Conservation (phyloP, 2,888 invertebrate species). For the Stenichneumon culpator region DNA sequence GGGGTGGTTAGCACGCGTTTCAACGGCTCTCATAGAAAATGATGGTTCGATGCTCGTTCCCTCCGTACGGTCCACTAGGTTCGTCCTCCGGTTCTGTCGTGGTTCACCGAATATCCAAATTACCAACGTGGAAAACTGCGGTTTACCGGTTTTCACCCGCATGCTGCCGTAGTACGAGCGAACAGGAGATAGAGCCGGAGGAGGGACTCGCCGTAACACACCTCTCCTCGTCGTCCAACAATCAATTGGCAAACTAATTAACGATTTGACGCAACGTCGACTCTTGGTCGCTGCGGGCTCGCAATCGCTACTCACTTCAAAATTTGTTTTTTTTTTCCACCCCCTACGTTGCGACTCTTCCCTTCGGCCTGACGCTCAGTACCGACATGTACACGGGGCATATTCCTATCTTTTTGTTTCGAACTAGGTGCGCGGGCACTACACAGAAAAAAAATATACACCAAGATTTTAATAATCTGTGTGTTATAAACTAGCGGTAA, state of each 20-base stretch:
- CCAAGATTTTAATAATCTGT: background rate
- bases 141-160: slow-evolving; percentile 56
- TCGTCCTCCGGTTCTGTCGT: slow-evolving; percentile 25
- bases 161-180: slow-evolving; percentile 35
- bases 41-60: slow-evolving; percentile 19
- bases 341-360: slow-evolving; percentile 9
- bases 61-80: background rate
- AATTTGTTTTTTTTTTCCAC: slow-evolving; percentile 25
- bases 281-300: slow-evolving; percentile 72
- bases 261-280: slow-evolving; percentile 76
- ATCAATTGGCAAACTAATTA: slow-evolving; percentile 79
- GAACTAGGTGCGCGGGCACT: background rate
- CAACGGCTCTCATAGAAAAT: slow-evolving; percentile 34
- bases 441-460: background rate
- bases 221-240: slow-evolving; percentile 63
- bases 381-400: slow-evolving; percentile 34
- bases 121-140: slow-evolving; percentile 61
- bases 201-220: slow-evolving; percentile 4
- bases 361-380: slow-evolving; percentile 8
- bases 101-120: slow-evolving; percentile 60
- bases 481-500: background rate
- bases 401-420: slow-evolving; percentile 47
- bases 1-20: slow-evolving; percentile 1
- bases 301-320: slow-evolving; percentile 25
- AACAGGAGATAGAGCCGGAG: slow-evolving; percentile 11